Base-by-base conservation (phyloP, 2,113 vertebrate genomes). In the Thunnus thynnus region DNA sequence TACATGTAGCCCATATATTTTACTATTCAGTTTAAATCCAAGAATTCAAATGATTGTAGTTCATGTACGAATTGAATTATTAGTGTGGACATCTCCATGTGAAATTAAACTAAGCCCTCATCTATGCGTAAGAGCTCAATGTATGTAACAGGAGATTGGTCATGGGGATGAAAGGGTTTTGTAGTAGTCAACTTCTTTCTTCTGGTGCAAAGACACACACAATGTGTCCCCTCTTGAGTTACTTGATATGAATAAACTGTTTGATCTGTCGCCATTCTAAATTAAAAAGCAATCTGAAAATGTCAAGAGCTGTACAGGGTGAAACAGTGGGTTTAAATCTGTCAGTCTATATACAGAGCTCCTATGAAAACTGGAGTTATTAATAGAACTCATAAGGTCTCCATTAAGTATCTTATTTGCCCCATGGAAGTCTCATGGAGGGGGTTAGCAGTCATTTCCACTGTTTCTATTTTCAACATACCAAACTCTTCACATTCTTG, bases 161-260 rank as follows among this genome's bases (percentile, higher is more conserved):
- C 80, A 76, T 83, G 57, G 81, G 69, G 80, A 84, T 86, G 74
- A 86, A 87, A 85, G 79, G 58, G 72, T 84, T 80, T 83, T 83
- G 56, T 76, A 64, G 78, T 79, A 75, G 70, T 86, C 55, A 50
- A 70, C 58, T 54, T 41, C 32, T 74, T 80, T 80, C 51, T 64
- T 63, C 27, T 74, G 72, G 51, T 61, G 16, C 63, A 65, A 65
- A 85, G 56, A 56, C 48, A 4, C 70, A 58, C 51, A 80, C 12
- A 60, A 11, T 72, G 58, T 78, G 25, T 50, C 55, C 55, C 44
- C 48, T 25, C 51, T 69, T 72, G 72, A 66, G 61, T 76, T 75
- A 85, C 72, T 85, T 61, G 50, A 85, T 87, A 69, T 76, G 25
- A 82, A 68, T 54, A 47, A 68, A 54, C 57, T 50, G 51, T 90